phyloP scores from a whole-genome alignment of 2,888 invertebrate genomes.

The Gryllus longicercus region DNA sequence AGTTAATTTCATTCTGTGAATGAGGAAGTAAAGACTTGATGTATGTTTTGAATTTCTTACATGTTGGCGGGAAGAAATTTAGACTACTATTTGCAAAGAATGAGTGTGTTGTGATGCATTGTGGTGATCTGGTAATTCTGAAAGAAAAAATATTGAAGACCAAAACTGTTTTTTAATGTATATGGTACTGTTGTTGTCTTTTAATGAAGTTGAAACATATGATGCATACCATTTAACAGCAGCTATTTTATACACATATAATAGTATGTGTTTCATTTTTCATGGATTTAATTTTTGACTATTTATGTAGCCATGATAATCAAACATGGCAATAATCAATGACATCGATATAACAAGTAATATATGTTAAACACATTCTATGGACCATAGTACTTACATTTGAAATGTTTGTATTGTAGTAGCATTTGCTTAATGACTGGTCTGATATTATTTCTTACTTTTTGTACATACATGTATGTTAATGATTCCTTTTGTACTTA shows the following conservation, averaged over 20 bases:
- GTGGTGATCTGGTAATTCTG: no score
- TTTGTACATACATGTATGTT: no score
- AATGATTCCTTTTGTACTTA: no score
- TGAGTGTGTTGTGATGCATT: no score
- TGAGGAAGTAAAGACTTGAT: no score
- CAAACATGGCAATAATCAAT: background rate
- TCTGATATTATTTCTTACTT: no score
- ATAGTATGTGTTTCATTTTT: background rate
- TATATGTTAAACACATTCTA: background rate
- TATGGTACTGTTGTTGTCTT: background rate
- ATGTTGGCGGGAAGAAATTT: no score
- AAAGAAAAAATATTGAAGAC: background rate
- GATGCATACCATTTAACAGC: background rate
- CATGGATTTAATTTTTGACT: background rate
- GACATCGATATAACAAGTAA: background rate
- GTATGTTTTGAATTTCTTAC: no score
- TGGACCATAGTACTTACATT: background rate
- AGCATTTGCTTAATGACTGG: no score
- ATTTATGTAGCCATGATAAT: background rate
- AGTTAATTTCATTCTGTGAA: no score
- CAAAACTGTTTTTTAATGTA: background rate
- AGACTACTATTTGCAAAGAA: no score
- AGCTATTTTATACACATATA: constrained; percentile 5
- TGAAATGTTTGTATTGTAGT: background rate
- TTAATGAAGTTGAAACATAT: background rate